Evolutionary conservation across 2,888 invertebrate species (phyloP), one percentile per base, ranked within the genome.

Genomic region (Rambutsinella grinnellia): DNA sequence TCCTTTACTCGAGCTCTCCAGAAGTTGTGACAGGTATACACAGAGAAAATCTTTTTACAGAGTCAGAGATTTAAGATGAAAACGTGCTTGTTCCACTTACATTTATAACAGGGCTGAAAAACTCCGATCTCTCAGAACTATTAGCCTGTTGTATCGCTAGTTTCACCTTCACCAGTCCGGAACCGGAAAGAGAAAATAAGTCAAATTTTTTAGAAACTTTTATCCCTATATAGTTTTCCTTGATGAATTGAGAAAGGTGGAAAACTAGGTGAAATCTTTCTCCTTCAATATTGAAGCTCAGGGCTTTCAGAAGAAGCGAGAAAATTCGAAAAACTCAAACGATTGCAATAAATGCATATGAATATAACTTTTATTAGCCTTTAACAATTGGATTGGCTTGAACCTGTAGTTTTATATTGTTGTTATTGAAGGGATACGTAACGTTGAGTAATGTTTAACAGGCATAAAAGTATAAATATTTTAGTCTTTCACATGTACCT

Each of bases 401-500:
- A 13, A 44, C 15, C 6, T 27, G 21, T 21, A 57, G 23, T 24
- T 44, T 51, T 47, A 51, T n/a, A 44, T 21, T n/a, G 58, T n/a
- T 54, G 54, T 47, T 70, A 70, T 56, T 62, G 62, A 46, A 54
- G 61, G 21, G 17, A 69, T 61, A 60, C 17, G 26, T 28, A 56
- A 56, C 65, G 71, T 65, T 58, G 65, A 71, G 57, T 71, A 44
- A 71, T 47, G 70, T 53, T 71, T 65, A 62, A 70, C 62, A 21
- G 28, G 28, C 24, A 28, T n/a, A 36, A 17, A 63, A 65, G 56
- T 58, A 26, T 27, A 15, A 65, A 66, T 65, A 46, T 60, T 66
- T 63, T 17, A 58, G 36, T 63, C 21, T 72, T 57, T 56, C 60
- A 60, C 53, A 60, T 66, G 60, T 66, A 72, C 72, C 66, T 67